A percentile compares a stretch with the other conserved stretches of the same genome.
phyloP scores from a whole-genome alignment of 2,797 vertebrate genomes.

The Zalophus californianus region DNA sequence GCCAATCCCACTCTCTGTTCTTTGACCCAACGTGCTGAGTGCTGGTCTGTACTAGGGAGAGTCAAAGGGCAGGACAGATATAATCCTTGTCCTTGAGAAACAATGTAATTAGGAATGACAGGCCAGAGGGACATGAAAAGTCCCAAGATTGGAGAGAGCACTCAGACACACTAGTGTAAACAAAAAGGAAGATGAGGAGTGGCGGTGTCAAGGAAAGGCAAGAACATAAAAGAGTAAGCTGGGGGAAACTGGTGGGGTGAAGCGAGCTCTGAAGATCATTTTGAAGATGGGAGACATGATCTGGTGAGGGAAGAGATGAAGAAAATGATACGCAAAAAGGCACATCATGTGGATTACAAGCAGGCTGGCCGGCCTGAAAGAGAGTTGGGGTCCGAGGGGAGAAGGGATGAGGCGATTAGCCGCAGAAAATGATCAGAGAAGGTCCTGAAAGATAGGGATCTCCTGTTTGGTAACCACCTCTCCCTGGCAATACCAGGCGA shows the following conservation, averaged over 20 bases:
- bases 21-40: constrained; percentile 68
- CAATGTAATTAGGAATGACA: constrained; percentile 69
- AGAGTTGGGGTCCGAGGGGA: background rate
- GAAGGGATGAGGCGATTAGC: background rate
- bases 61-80: constrained; percentile 68
- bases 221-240: background rate
- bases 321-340: background rate
- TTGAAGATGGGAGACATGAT: background rate
- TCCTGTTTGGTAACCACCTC: constrained; percentile 30
- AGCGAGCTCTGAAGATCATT: background rate
- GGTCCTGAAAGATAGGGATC: constrained; percentile 25
- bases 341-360: background rate
- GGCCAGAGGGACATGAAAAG: constrained; percentile 51
- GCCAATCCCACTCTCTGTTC: constrained; percentile 62
- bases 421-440: background rate
- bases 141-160: constrained; percentile 46
- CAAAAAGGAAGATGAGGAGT: constrained; percentile 6
- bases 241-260: background rate
- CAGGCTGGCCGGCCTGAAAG: background rate
- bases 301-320: background rate
- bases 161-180: background rate
- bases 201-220: background rate
- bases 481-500: background rate
- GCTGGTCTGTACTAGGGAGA: constrained; percentile 23
- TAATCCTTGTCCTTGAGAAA: constrained; percentile 68